Conservation (phyloP, 2,888 invertebrate species). For the Acronicta alni region DNA sequence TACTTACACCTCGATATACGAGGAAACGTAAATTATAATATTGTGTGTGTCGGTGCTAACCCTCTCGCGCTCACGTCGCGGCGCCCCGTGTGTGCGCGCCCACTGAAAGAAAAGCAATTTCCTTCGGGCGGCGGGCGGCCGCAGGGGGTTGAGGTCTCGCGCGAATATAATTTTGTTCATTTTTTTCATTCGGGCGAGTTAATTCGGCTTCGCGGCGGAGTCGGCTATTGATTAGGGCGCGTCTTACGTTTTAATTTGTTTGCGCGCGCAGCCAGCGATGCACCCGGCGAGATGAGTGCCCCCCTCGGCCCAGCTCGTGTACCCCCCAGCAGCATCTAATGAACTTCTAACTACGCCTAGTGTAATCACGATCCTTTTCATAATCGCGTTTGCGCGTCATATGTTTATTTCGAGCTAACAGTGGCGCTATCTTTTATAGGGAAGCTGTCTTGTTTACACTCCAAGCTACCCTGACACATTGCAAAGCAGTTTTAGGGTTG, state of each 20-base stretch:
- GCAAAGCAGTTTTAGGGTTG: conserved; percentile 51
- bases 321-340: conserved; percentile 72
- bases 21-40: conserved; percentile 89
- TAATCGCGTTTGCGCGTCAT: conserved; percentile 69
- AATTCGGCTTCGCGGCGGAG: conserved; percentile 88
- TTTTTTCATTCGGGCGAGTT: conserved; percentile 89
- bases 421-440: conserved; percentile 51
- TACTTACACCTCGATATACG: conserved; percentile 89
- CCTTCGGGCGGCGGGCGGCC: conserved; percentile 80
- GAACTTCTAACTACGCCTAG: conserved; percentile 81
- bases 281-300: conserved; percentile 84
- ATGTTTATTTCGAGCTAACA: conserved; percentile 68
- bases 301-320: conserved; percentile 58
- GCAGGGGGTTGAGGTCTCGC: conserved; percentile 83
- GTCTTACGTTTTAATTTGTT: conserved; percentile 90
- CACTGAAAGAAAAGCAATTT: conserved; percentile 90
- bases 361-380: conserved; percentile 82
- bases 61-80: conserved; percentile 81
- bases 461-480: conserved; percentile 56
- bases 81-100: conserved; percentile 83
- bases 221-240: conserved; percentile 89
- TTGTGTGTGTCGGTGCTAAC: conserved; percentile 87
- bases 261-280: conserved; percentile 88
- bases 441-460: conserved; percentile 61
- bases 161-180: conserved; percentile 90